These are phyloP conservation scores for Cichlasoma orientale DNA, from an alignment of 2,797 vertebrate species.

Conservation along the genomic window DNA sequence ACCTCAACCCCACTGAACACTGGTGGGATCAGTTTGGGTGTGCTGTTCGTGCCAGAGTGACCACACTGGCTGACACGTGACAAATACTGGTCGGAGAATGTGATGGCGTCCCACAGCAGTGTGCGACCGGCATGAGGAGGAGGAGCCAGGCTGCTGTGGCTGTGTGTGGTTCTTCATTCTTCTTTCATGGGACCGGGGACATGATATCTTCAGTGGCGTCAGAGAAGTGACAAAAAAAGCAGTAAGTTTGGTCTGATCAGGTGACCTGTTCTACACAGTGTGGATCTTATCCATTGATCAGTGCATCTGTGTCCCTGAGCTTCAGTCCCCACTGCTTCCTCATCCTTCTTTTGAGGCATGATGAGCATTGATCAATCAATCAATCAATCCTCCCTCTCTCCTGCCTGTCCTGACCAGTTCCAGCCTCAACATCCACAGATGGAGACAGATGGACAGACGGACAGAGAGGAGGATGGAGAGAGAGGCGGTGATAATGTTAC, in stretches of 20 bases:
- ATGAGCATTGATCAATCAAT: background rate
- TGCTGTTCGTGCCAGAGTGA: too few species aligned
- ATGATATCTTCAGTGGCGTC: fast-evolving
- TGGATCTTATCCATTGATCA: conserved; percentile 26
- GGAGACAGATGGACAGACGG: conserved; percentile 6
- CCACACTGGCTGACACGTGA: too few species aligned
- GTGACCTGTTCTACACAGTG: background rate
- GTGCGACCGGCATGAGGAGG: too few species aligned
- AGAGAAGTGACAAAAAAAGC: background rate
- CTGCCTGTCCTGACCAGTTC: background rate
- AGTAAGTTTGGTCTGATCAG: background rate
- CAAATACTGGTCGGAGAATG: too few species aligned
- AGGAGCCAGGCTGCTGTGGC: too few species aligned
- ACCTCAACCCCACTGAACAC: too few species aligned
- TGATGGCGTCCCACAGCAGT: too few species aligned
- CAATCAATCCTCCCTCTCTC: background rate
- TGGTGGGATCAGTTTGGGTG: too few species aligned
- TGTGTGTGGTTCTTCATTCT: too few species aligned
- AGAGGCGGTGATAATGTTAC: conserved; percentile 3
- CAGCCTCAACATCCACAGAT: background rate
- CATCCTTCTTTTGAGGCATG: conserved; percentile 16
- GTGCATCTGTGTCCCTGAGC: background rate
- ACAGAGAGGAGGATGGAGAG: background rate
- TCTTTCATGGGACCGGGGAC: fast-evolving
- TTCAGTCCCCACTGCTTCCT: background rate